Base-by-base conservation (phyloP, 2,888 invertebrate genomes). In the Cephus rjabovi region DNA sequence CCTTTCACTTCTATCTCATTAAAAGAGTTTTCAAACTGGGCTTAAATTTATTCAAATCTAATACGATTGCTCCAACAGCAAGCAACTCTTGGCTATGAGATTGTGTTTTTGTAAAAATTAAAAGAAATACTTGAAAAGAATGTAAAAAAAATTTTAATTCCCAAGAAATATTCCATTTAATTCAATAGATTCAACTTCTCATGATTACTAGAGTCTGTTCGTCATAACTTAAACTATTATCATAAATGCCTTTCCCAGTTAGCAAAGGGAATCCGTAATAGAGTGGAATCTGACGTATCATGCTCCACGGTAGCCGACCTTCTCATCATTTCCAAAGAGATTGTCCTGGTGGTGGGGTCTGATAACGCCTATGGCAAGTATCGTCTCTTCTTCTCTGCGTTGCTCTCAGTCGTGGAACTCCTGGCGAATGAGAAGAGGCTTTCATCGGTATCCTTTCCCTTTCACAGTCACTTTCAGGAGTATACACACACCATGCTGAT, bases 401-500 rank as follows among this genome's bases (percentile, higher is more conserved):
- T 56, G 23, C 40, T 56, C 40, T 56, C 23, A 56, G 40, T 23
- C 40, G 23, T 4, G 1, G 2, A 56, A 56, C 23, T 56, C 23
- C 9, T 23, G 23, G 15, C 40, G 40, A 56, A 56, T 56, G 23
- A 23, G 40, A 56, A 9, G 23, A 56, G 23, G 23, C 40, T 56
- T 56, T 56, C 40, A 56, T 56, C 40, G 12, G 71, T 12, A 31
- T 71, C 74, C 74, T 74, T 34, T 74, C 35, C 35, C 74, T 71
- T 71, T 71, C 71, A 71, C 71, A 71, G 15, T 30, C 30, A 33
- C 12, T 34, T 71, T 12, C 33, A 23, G 71, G 31, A 30, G 23
- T 71, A 71, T 2, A 23, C 70, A n/a, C 70, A 15, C 15, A 12
- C 71, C 3, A 31, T 71, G 31, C 1, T 12, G 11, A 11, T 12